Evolutionary conservation across 2,113 vertebrate genomes (phyloP).

Genomic region (Mionectes macconnelli): DNA sequence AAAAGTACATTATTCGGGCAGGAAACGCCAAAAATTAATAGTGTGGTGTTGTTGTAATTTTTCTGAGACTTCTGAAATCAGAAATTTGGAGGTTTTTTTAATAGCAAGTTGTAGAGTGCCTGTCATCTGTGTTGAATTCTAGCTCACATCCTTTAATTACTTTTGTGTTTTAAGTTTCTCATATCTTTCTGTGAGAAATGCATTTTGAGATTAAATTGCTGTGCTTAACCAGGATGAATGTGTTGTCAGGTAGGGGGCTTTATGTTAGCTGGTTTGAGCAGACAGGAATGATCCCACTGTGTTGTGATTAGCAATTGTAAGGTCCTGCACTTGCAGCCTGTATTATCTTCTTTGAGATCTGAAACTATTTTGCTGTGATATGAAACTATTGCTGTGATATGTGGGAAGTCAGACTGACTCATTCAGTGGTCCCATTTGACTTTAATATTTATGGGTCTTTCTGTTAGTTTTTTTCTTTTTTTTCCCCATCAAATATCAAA

Average conservation of each 20-base stretch:
- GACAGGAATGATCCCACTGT: neutral
- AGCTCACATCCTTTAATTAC: neutral
- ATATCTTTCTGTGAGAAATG: neutral
- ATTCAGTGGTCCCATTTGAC: neutral
- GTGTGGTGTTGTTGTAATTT: neutral
- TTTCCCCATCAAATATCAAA: neutral
- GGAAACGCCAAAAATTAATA: neutral
- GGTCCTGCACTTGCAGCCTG: neutral
- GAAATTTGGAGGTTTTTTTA: neutral
- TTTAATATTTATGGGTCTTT: neutral
- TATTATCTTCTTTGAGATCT: neutral
- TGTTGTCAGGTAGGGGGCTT: neutral
- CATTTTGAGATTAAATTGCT: neutral
- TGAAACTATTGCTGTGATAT: neutral
- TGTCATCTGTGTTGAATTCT: neutral
- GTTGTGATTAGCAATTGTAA: neutral
- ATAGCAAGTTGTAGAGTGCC: neutral
- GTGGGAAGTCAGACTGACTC: neutral
- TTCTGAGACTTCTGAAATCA: neutral
- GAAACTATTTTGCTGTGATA: neutral
- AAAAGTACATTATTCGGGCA: neutral
- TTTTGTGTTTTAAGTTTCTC: neutral
- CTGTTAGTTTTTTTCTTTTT: neutral
- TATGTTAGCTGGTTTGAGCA: neutral
- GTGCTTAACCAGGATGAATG: neutral